These are phyloP conservation scores for Drosophila navojoa DNA, from an alignment of 1,140 invertebrate species.

Conservation along the genomic window DNA sequence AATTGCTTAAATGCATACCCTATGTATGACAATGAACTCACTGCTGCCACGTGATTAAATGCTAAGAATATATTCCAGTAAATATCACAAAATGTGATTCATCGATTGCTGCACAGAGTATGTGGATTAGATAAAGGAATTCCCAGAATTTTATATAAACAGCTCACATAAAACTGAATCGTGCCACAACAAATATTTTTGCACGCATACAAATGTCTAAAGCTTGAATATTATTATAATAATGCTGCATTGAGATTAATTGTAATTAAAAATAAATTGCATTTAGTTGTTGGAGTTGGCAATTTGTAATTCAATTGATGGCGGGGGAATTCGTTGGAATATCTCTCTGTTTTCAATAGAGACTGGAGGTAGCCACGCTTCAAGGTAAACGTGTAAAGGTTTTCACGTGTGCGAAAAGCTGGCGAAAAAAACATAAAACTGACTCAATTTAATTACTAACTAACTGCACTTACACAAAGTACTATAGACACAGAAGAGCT, in stretches of 20 bases:
- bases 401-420: constrained; percentile 35
- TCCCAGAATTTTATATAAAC: constrained; percentile 16
- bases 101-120: constrained; percentile 15
- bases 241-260: not conserved
- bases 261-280: not conserved
- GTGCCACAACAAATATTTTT: constrained; percentile 10
- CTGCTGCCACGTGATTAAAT: constrained; percentile 25
- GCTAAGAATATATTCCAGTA: constrained; percentile 6
- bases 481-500: too few relatives aligned
- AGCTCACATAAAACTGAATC: not conserved
- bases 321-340: not conserved
- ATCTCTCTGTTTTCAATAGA: not conserved
- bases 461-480: too few relatives aligned
- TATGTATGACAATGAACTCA: not conserved
- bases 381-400: constrained; percentile 58
- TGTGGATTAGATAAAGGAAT: constrained; percentile 36
- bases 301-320: constrained; percentile 18
- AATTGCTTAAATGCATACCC: not conserved
- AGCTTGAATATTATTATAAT: too few relatives aligned
- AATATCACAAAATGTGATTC: constrained; percentile 5
- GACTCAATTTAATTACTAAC: not conserved
- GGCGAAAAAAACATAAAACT: constrained; percentile 7
- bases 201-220: not conserved
- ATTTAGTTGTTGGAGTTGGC: not conserved
- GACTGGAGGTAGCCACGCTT: constrained; percentile 24